Evolutionary conservation across 2,888 invertebrate genomes (phyloP).

Genomic region (Rhyacophila evoluta): DNA sequence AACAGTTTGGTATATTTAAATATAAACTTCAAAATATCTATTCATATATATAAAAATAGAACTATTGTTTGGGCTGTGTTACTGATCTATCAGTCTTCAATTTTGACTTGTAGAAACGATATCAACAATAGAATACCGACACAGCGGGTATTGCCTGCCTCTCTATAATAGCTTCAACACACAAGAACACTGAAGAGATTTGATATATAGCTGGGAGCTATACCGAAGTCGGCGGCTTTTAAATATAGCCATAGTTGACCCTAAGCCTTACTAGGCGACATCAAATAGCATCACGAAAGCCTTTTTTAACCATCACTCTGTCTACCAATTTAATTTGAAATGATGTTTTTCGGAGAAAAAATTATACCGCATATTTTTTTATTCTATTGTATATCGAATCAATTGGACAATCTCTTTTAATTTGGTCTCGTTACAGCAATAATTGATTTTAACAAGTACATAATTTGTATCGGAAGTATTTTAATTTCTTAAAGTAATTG

Average conservation of each 20-base stretch:
- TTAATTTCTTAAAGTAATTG: not conserved
- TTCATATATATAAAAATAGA: too few species aligned
- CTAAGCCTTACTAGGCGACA: conserved; percentile 40
- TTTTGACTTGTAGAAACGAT: conserved; percentile 40
- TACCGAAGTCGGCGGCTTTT: conserved; percentile 37
- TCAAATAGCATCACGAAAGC: conserved; percentile 37
- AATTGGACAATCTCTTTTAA: conserved; percentile 8
- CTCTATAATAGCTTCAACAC: conserved; percentile 51
- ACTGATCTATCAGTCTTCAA: conserved; percentile 37
- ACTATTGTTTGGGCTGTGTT: not conserved
- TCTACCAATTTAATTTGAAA: not conserved
- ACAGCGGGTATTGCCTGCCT: conserved; percentile 50
- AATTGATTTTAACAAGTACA: not conserved
- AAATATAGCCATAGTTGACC: conserved; percentile 20
- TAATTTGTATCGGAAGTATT: not conserved
- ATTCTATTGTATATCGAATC: not conserved
- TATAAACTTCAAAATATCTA: too few species aligned
- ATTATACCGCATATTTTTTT: not conserved
- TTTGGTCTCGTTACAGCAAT: not conserved
- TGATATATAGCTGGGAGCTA: conserved; percentile 51
- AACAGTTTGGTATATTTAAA: too few species aligned
- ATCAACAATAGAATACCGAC: conserved; percentile 51
- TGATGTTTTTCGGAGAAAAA: conserved; percentile 11
- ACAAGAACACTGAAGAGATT: conserved; percentile 44
- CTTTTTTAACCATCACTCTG: not conserved